phyloP scores from a whole-genome alignment of 2,113 vertebrate genomes.

The Entomyzon cyanotis region DNA sequence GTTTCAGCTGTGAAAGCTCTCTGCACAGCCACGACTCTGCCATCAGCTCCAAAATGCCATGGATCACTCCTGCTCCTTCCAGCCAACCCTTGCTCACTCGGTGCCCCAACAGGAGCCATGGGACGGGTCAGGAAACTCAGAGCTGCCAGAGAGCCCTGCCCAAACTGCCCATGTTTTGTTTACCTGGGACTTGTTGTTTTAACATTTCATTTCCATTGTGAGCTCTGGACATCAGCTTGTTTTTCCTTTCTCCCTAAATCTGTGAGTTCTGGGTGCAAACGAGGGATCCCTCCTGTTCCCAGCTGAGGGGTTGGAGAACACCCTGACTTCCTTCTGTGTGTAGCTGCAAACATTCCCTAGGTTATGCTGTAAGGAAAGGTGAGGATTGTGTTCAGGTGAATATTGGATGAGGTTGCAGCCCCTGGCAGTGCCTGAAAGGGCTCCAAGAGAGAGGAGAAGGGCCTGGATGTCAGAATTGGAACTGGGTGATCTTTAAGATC shows the following conservation, averaged over 20 bases:
- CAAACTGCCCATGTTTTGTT: neutral
- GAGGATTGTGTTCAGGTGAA: neutral
- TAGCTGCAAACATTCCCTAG: neutral
- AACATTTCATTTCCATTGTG: conserved; percentile 9
- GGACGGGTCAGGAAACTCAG: neutral
- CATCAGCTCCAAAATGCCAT: neutral
- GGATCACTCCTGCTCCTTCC: neutral
- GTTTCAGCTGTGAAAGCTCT: neutral
- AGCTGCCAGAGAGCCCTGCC: conserved; percentile 5
- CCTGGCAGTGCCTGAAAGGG: neutral
- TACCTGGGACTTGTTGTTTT: conserved; percentile 24
- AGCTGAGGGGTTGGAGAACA: neutral
- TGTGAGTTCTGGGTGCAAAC: neutral
- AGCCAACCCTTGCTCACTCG: fast-evolving
- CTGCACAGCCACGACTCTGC: neutral
- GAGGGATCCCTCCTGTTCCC: neutral
- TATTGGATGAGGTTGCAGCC: neutral
- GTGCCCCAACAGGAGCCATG: neutral
- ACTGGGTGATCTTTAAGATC: neutral
- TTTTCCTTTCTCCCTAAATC: neutral
- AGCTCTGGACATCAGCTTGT: neutral
- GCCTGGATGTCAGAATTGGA: neutral
- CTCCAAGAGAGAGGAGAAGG: neutral
- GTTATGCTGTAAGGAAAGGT: neutral
- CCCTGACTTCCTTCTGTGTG: neutral